Base-by-base conservation (phyloP, 1,140 invertebrate species). In the Bursaphelenchus mucronatus region DNA sequence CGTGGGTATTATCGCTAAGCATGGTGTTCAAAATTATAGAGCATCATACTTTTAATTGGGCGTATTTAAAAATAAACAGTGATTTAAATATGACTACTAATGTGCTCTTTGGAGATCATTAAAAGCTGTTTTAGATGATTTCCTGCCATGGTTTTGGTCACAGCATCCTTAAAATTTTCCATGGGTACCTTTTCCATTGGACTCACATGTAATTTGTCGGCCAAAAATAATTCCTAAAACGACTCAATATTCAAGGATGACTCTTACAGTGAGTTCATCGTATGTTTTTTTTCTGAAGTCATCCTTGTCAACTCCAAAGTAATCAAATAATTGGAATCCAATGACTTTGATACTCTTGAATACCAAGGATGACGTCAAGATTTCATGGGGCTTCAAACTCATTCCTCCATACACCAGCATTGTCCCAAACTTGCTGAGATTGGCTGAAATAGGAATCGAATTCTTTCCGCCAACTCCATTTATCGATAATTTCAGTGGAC, bases 361-460 rank as follows among this genome's bases (percentile, higher is more conserved):
- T 0, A 82, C 76, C 4, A 82, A 62, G 54, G 78, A 72, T 51
- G 81, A 82, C 1, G 84, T 83, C 21, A 83, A 81, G 4, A 85
- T 76, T 55, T 80, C 76, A 19, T 96, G 85, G 39, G 94, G 93
- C 78, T 95, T 89, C 64, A 89, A 87, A 0, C 92, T 93, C 94
- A 98, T 97, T 44, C 90, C 94, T 19, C 30, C 95, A 84, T 97
- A 97, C n/a, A 94, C 97, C 0, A 97, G 91, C 85, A 97, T 88
- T 0, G 87, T 84, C 2, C 90, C 89, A 69, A 86, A 85, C 68
- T 88, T 68, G 11, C 69, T 81, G 54, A 96, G 83, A 74, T 88
- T 86, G 30, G 90, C 86, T 19, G 90, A 78, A 67, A 96, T 84
- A 82, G 94, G 90, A 8, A 90, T 85, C 7, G 89, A 88, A 83